Evolutionary conservation across 2,797 vertebrate species (phyloP), one percentile per base, ranked within the genome.

Genomic region (Trachurus trachurus): DNA sequence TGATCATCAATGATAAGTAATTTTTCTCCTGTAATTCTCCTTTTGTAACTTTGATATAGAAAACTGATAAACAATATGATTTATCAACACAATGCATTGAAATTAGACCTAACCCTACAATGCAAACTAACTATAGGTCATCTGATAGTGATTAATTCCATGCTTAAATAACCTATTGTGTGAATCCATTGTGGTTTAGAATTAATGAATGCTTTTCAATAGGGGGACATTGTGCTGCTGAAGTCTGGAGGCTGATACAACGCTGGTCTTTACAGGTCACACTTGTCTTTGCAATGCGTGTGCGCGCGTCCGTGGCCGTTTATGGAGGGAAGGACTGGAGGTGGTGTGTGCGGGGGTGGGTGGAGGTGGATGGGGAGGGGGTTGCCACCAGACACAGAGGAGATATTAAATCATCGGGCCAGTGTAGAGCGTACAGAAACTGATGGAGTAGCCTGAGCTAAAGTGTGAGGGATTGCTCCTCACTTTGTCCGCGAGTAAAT

Each of bases 401-500:
- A 61, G 73, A 74, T 71, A 82, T 85, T 87, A 88, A 90, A 93
- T 90, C 87, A 85, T 64, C 39, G 50, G 73, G 64, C 34, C 77
- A 29, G 64, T 11, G 39, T 37, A 44, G 70, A 56, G 71, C 74
- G 61, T 26, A 26, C 81, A 80, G 72, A 79, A 90, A 81, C 72
- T 88, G 86, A 84, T 78, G 81, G 86, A 85, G 86, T 87, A 37
- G 34, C 34, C 34, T 37, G 69, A 88, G 82, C 86, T 75, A 16
- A 86, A 87, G 83, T 88, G 84, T 82, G 85, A 90, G 67, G 81
- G 83, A 89, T 84, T 75, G 83, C 83, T 83, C 70, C 81, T 82
- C 84, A 86, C 81, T 88, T 87, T 81, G 82, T 87, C 80, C 62
- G 34, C 6, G 65, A 81, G 80, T 92, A 88, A 90, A 92, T 87